phyloP scores from a whole-genome alignment of 1,140 invertebrate genomes.

The Subanguina moxae region DNA sequence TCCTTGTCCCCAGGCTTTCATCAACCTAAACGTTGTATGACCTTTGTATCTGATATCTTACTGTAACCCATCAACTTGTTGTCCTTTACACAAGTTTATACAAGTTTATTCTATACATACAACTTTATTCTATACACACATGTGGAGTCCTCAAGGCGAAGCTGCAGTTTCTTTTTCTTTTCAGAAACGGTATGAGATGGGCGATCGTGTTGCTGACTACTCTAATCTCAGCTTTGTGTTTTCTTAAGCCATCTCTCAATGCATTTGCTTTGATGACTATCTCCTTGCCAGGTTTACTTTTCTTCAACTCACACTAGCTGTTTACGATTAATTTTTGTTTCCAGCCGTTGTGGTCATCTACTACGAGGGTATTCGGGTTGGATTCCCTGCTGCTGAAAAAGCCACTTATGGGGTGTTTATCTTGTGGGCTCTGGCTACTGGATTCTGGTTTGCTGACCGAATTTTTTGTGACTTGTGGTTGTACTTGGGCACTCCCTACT shows the following conservation, averaged over 20 bases:
- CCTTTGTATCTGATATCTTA: too few relatives aligned
- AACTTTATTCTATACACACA: too few relatives aligned
- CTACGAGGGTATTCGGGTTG: slow-evolving; percentile 40
- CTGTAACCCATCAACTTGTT: too few relatives aligned
- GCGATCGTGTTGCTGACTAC: slow-evolving; percentile 43
- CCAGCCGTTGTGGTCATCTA: slow-evolving; percentile 38
- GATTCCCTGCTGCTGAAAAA: slow-evolving; percentile 41
- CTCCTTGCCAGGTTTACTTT: slow-evolving; percentile 42
- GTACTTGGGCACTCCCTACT: slow-evolving; percentile 50
- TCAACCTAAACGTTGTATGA: too few relatives aligned
- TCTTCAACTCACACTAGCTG: background rate
- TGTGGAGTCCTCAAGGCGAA: too few relatives aligned
- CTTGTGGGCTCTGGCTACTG: slow-evolving; percentile 47
- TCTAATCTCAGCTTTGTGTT: slow-evolving; percentile 47
- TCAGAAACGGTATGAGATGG: slow-evolving; percentile 42
- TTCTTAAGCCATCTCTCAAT: slow-evolving; percentile 56
- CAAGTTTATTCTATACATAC: too few relatives aligned
- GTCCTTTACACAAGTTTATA: too few relatives aligned
- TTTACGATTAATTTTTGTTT: background rate
- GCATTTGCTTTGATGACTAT: slow-evolving; percentile 53
- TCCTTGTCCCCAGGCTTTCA: too few relatives aligned
- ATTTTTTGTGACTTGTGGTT: slow-evolving; percentile 57
- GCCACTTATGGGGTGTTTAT: slow-evolving; percentile 45
- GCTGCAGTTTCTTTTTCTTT: too few relatives aligned
- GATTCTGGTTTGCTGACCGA: slow-evolving; percentile 52